These are phyloP conservation scores for Vanessa atalanta DNA, from an alignment of 1,140 invertebrate genomes.

Conservation along the genomic window DNA sequence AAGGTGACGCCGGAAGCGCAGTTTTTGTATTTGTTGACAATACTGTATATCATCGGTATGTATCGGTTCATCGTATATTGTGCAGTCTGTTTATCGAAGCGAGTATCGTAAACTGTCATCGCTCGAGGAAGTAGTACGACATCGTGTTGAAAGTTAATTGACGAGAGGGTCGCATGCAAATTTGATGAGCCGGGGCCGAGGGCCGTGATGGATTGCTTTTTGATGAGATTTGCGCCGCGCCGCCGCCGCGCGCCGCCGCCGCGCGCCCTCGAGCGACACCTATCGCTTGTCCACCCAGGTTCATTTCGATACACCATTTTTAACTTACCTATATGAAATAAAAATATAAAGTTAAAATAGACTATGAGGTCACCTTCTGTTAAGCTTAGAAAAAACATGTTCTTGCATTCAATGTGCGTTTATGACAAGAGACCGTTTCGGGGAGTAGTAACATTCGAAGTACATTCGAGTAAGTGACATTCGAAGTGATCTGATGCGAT, in stretches of 20 bases:
- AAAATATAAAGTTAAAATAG: too few relatives aligned
- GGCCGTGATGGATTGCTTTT: constrained; percentile 41
- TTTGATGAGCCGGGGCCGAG: constrained; percentile 23
- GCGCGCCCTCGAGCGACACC: neutral
- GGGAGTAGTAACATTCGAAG: too few relatives aligned
- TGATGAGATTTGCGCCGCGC: constrained; percentile 37
- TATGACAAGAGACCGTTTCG: too few relatives aligned
- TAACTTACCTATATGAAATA: neutral
- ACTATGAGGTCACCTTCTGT: too few relatives aligned
- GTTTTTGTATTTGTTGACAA: too few relatives aligned
- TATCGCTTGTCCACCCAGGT: neutral
- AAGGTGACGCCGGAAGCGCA: too few relatives aligned
- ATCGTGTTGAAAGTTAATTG: constrained; percentile 17
- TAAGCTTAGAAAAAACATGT: too few relatives aligned
- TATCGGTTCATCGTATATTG: too few relatives aligned
- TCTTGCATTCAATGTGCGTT: too few relatives aligned
- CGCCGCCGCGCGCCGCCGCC: neutral
- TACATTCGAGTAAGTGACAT: too few relatives aligned
- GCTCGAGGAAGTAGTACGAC: neutral
- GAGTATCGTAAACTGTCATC: neutral
- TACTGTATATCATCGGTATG: too few relatives aligned
- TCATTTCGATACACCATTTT: neutral
- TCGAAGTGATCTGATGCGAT: too few relatives aligned
- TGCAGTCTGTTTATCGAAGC: neutral
- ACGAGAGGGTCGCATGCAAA: constrained; percentile 14